These are phyloP conservation scores for Polypedilum pembai DNA, from an alignment of 1,140 invertebrate genomes.

Conservation along the genomic window DNA sequence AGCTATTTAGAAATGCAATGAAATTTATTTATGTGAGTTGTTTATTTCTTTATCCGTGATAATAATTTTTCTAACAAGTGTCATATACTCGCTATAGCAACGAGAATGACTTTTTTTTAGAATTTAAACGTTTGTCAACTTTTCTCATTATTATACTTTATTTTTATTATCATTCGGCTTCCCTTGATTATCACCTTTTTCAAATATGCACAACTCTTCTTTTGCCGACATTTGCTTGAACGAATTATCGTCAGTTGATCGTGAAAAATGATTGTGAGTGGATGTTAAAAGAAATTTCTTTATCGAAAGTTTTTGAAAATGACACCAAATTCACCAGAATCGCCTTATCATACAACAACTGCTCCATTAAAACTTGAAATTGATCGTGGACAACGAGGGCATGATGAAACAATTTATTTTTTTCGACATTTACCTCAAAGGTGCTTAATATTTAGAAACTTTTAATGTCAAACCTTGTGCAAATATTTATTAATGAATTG, in stretches of 20 bases:
- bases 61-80: neutral
- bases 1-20: neutral
- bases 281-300: neutral
- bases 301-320: neutral
- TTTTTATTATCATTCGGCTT: neutral
- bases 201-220: too few species aligned
- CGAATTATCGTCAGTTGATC: neutral
- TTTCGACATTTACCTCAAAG: neutral
- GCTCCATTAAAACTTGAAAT: neutral
- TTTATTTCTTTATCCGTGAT: neutral
- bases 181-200: slow-evolving; percentile 3
- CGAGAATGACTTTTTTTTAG: neutral
- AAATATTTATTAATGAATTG: too few species aligned
- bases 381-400: neutral
- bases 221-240: neutral
- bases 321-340: neutral
- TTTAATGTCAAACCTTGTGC: too few species aligned
- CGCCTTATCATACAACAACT: neutral
- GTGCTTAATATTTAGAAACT: neutral
- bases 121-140: neutral
- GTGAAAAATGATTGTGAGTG: neutral
- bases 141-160: neutral
- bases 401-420: neutral
- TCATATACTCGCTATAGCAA: neutral
- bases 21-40: neutral